Base-by-base conservation (phyloP, 2,797 vertebrate genomes). In the Xiphophorus birchmanni region DNA sequence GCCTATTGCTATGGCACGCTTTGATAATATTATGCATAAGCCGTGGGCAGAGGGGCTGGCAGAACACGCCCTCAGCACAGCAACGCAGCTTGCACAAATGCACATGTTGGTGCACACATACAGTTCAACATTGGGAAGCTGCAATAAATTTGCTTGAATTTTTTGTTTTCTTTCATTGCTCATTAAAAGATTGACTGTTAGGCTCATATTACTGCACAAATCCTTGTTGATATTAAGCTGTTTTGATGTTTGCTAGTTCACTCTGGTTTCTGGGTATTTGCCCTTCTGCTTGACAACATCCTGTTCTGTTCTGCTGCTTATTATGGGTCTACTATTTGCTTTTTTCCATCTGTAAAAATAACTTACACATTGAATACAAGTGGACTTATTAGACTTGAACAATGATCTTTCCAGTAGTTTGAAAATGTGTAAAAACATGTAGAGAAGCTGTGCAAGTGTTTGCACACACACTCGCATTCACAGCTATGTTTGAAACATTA, bases 11-110 rank as follows among this genome's bases (percentile, higher is more conserved):
- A 85, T 94, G 90, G 93, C 89, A 80, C 87, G 90, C 94, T 95
- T 91, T 92, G 93, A 89, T 94, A 95, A 91, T 88, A 91, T 92
- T 93, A 86, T 84, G 90, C 83, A 58, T 81, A 91, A 94, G 93
- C 92, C 78, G 89, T 91, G 92, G 92, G 92, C 94, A 93, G 81
- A 92, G 90, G 76, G 93, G 91, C 87, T 95, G 91, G 88, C 90
- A 92, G 92, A 95, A 93, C 92, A 92, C 89, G 90, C 92, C 93
- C 90, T 89, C 88, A 93, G 94, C 92, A 89, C 84, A 84, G 90
- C 87, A 93, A 87, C 80, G 86, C 81, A 79, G 54, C 84, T 89
- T 72, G 81, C 90, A 91, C 84, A 5, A 84, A 86, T 89, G 86
- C 86, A 89, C 89, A 87, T 74, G 82, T 48, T 77, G 74, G 26